Percentiles rank a stretch among this genome's conserved stretches.
These are phyloP conservation scores for Thamnophis elegans DNA, from an alignment of 2,797 vertebrate species.

Conservation along the genomic window DNA sequence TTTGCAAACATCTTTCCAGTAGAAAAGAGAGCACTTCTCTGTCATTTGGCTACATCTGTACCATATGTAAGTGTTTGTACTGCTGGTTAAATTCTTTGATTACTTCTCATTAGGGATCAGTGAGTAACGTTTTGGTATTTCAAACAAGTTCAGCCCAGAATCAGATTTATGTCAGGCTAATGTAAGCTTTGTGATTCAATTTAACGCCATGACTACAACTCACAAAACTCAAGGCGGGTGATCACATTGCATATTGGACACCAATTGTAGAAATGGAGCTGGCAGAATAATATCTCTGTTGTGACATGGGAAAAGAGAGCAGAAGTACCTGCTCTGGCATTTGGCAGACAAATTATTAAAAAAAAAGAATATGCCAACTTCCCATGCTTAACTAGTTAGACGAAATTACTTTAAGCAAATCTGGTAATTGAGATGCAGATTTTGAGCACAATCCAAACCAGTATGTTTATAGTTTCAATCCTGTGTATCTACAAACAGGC, in stretches of 20 bases:
- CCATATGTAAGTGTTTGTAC: slow-evolving; percentile 65
- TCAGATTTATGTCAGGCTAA: slow-evolving; percentile 70
- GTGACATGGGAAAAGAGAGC: slow-evolving; percentile 6
- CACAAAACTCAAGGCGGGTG: slow-evolving; percentile 66
- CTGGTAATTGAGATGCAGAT: slow-evolving; percentile 52
- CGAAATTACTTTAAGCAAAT: slow-evolving; percentile 39
- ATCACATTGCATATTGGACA: slow-evolving; percentile 66
- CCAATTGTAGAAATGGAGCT: slow-evolving; percentile 58
- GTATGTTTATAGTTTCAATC: neutral
- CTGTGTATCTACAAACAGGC: neutral
- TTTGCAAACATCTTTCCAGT: slow-evolving; percentile 59
- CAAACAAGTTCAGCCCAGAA: slow-evolving; percentile 71
- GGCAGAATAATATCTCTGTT: slow-evolving; percentile 56
- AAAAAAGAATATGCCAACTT: slow-evolving; percentile 39
- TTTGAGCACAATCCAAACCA: slow-evolving; percentile 18
- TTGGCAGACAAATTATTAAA: slow-evolving; percentile 36
- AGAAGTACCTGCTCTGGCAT: slow-evolving; percentile 55
- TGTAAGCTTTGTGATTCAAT: slow-evolving; percentile 68
- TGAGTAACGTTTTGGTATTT: slow-evolving; percentile 70
- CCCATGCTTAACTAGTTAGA: slow-evolving; percentile 41
- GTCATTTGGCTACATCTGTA: slow-evolving; percentile 68
- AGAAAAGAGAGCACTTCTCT: slow-evolving; percentile 60
- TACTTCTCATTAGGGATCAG: slow-evolving; percentile 72
- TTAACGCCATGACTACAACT: slow-evolving; percentile 62
- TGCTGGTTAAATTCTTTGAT: slow-evolving; percentile 72